A percentile compares a stretch with the other conserved stretches of the same genome.
Conservation (phyloP, 2,888 invertebrate genomes). For the Uloborus plumipes region DNA sequence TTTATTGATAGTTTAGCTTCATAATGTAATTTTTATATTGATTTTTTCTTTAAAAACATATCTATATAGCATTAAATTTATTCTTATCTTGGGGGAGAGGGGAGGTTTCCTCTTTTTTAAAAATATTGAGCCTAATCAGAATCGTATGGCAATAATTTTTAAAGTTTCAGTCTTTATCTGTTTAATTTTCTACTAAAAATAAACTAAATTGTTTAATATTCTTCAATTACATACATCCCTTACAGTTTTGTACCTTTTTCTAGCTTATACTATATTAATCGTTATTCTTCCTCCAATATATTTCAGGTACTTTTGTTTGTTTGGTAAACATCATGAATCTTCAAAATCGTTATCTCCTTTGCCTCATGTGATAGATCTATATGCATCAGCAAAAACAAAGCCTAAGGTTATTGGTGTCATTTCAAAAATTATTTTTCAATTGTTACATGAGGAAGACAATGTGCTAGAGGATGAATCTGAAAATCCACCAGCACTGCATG, state of each 20-base stretch:
- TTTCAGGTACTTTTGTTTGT: conserved; percentile 78
- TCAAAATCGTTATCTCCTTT: conserved; percentile 76
- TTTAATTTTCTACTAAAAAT: neutral
- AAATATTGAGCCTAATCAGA: too few relatives aligned
- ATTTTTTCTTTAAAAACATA: too few relatives aligned
- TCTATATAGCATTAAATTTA: too few relatives aligned
- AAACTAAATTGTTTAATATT: too few relatives aligned
- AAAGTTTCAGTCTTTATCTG: too few relatives aligned
- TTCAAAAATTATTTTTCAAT: conserved; percentile 70
- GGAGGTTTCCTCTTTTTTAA: too few relatives aligned
- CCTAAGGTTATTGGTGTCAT: conserved; percentile 75
- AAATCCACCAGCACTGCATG: neutral
- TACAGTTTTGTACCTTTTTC: neutral
- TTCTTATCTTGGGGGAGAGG: too few relatives aligned
- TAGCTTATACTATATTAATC: neutral
- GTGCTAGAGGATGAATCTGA: conserved; percentile 12
- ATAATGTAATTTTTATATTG: too few relatives aligned
- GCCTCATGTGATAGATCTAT: conserved; percentile 79
- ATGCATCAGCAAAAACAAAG: conserved; percentile 80
- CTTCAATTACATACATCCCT: too few relatives aligned
- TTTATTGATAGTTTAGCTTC: too few relatives aligned
- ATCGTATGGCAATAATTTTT: too few relatives aligned
- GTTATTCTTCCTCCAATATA: neutral
- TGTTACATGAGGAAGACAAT: conserved; percentile 66
- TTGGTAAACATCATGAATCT: conserved; percentile 76